A percentile compares a stretch with the other conserved stretches of the same genome.
These are phyloP conservation scores for Coracopsis vasa DNA, from an alignment of 2,113 vertebrate species.

Conservation along the genomic window DNA sequence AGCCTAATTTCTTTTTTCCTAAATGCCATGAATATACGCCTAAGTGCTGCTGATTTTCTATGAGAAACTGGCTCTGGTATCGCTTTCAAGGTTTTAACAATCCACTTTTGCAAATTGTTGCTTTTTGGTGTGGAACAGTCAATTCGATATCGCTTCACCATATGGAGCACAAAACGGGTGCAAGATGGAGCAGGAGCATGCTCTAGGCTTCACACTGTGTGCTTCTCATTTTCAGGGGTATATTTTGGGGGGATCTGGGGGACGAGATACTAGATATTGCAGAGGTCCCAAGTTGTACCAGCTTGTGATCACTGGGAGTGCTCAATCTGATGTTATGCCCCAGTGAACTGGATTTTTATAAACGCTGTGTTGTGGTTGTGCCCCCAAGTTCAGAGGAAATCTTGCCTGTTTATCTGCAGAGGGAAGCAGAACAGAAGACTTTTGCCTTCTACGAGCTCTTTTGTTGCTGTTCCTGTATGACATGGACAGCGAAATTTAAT, in stretches of 20 bases:
- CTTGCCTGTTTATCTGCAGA: neutral
- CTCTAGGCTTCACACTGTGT: neutral
- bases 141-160: neutral
- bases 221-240: neutral
- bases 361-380: neutral
- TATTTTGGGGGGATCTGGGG: neutral
- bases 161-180: rapidly evolving
- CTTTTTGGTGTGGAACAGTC: neutral
- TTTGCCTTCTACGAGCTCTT: neutral
- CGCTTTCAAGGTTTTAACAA: neutral
- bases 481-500: neutral
- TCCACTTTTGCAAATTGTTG: neutral
- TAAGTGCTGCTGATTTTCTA: conserved; percentile 14
- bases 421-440: neutral
- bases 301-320: neutral
- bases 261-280: neutral
- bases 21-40: neutral
- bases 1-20: neutral
- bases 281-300: neutral
- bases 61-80: neutral
- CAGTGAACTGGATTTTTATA: neutral
- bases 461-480: neutral
- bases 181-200: neutral
- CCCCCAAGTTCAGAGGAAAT: neutral
- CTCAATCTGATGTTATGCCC: neutral